phyloP scores from a whole-genome alignment of 2,888 invertebrate species.

The Melanchra persicariae region DNA sequence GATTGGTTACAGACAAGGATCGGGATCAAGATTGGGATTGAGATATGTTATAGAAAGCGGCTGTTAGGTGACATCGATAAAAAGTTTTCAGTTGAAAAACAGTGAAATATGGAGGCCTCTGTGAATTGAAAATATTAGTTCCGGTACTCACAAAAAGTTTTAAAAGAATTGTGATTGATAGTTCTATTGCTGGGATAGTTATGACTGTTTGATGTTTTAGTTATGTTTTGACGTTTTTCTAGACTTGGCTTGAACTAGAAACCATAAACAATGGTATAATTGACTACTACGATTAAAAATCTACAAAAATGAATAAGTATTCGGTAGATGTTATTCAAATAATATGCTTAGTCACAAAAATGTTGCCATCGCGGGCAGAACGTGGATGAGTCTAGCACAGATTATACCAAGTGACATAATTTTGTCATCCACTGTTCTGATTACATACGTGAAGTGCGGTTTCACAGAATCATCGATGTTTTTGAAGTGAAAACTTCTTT shows the following conservation, averaged over 20 bases:
- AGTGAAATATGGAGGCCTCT: constrained; percentile 6
- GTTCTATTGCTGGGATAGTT: background rate
- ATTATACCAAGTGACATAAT: no score
- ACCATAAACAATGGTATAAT: background rate
- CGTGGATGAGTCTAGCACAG: no score
- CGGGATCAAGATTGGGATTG: no score
- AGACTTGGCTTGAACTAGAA: background rate
- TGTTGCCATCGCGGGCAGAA: no score
- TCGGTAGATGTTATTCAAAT: no score
- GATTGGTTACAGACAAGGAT: no score
- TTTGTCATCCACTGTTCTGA: no score
- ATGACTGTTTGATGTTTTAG: background rate
- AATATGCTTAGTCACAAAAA: no score
- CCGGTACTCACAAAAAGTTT: constrained; percentile 21
- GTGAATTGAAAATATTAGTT: constrained; percentile 14
- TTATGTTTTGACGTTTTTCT: background rate
- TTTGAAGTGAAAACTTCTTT: no score
- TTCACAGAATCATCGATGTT: background rate
- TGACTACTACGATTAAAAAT: no score
- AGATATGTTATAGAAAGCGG: no score
- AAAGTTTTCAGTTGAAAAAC: constrained; percentile 24
- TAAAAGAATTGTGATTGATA: constrained; percentile 4
- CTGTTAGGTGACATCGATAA: background rate
- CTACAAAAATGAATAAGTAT: no score
- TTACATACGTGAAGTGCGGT: background rate